Base-by-base conservation (phyloP, 2,888 invertebrate genomes). In the Yponomeuta plumbellus region DNA sequence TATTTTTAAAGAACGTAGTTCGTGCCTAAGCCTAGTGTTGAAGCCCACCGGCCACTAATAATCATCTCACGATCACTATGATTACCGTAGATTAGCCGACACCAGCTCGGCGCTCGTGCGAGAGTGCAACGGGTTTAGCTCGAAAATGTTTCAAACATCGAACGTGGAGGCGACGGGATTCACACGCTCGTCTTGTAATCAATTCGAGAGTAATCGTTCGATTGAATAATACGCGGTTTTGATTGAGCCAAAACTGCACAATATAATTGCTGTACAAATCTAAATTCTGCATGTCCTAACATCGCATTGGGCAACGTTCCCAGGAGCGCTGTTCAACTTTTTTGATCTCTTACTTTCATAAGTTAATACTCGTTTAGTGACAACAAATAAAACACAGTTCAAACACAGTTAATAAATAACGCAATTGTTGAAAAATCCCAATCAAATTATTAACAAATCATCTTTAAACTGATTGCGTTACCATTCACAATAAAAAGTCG, bases 401-500 rank as follows among this genome's bases (percentile, higher is more conserved):
- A 17, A 52, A 52, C 17, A 17, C 44, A 52, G 11, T 5, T 11
- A 52, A 52, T 52, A 13, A 52, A 52, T 52, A 52, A 52, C 2
- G 17, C 44, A 52, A 52, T 52, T 52, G 44, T 52, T 52, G 72
- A 72, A 73, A 34, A 75, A 74, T 74, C 74, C 77, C 81, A 83
- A 86, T 84, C 80, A 83, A 80, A 81, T 77, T 76, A 86, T 85
- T 81, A 85, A 82, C 79, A 78, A 81, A 84, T 78, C 80, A 75
- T 79, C 76, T 52, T 44, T 52, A 75, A 76, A 80, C 80, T 80
- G 77, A 82, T 83, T 80, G 83, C 85, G 85, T 85, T 87, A 86
- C 87, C 84, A 88, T 87, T 86, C 82, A 75, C 82, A 80, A 85
- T 85, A 88, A 86, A 88, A 79, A 78, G 26, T 44, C 76, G 77